Base-by-base conservation (phyloP, 1,140 invertebrate genomes). In the Neocloeon triangulifer region DNA sequence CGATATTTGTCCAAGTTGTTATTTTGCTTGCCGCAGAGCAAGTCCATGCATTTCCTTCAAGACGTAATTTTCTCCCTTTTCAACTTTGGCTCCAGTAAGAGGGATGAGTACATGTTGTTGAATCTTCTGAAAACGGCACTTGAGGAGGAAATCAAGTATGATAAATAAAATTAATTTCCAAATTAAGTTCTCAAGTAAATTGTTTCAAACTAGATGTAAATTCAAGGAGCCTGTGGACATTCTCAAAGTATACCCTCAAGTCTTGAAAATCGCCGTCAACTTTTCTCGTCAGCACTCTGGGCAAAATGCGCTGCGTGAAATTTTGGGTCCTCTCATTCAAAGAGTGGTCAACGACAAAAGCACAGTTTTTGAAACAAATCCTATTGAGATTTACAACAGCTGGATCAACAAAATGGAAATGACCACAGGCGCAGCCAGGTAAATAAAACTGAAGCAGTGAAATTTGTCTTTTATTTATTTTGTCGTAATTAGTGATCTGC, bases 341-440 rank as follows among this genome's bases (percentile, higher is more conserved):
- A 41, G 46, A 45, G 61, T 81, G 35, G 47, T 80, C 12, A 59
- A 62, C 17, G 69, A 79, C 41, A 72, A 63, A 45, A 61, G 59
- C 33, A 52, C 79, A 13, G 64, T 59, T 33, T 75, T 80, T 39
- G 77, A 79, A 47, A 79, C 75, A 2, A 77, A 75, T 45, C 77
- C 77, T 8, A 59, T 78, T 0, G 75, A 79, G 43, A 74, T 81
- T 38, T 82, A 80, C 44, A 79, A 79, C 45, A 58, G 61, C 21
- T 82, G 76, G 75, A 61, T 78, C 35, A 81, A 78, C 58, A 65
- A 77, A 44, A 54, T 63, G 30, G 78, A 82, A 53, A 72, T 69
- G 49, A 62, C 68, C 41, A 72, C 69, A 19, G 77, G 77, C 25
- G 55, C 72, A 53, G 56, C 66, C 33, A 63, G 64, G 67, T 71